These are phyloP conservation scores for Eublepharis macularius DNA, from an alignment of 2,113 vertebrate genomes.

Conservation along the genomic window DNA sequence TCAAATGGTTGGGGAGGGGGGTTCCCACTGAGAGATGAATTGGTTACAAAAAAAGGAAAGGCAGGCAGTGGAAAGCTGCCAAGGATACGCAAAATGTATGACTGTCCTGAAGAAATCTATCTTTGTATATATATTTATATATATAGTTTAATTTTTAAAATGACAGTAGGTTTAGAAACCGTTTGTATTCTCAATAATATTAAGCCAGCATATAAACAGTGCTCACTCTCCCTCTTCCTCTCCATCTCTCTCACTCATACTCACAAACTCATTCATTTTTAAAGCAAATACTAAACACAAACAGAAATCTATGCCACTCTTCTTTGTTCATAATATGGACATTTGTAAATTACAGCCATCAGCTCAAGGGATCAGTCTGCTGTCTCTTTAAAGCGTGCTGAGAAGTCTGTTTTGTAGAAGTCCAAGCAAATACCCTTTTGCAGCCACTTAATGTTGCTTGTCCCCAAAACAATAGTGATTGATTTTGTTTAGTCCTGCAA, in stretches of 20 bases:
- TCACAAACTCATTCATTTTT: neutral
- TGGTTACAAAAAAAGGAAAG: neutral
- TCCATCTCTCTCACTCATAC: no score
- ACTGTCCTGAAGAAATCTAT: neutral
- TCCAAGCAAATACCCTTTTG: conserved; percentile 39
- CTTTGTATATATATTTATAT: no score
- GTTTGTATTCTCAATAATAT: neutral
- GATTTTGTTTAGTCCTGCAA: conserved; percentile 73
- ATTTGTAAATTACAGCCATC: conserved; percentile 46
- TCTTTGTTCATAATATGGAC: neutral
- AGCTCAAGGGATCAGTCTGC: conserved; percentile 9
- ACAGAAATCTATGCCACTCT: neutral
- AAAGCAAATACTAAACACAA: neutral
- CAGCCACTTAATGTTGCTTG: conserved; percentile 31
- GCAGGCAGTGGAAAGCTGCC: neutral
- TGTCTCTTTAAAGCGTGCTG: neutral
- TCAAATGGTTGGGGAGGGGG: no score
- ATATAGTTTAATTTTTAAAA: neutral
- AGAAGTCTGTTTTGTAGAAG: neutral
- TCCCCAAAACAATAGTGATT: conserved; percentile 66
- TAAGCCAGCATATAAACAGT: neutral
- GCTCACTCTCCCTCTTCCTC: no score
- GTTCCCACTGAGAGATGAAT: neutral
- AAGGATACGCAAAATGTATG: neutral
- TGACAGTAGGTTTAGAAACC: neutral